These are phyloP conservation scores for Pseudolaguvia tuberculata DNA, from an alignment of 2,113 vertebrate species.

Conservation along the genomic window DNA sequence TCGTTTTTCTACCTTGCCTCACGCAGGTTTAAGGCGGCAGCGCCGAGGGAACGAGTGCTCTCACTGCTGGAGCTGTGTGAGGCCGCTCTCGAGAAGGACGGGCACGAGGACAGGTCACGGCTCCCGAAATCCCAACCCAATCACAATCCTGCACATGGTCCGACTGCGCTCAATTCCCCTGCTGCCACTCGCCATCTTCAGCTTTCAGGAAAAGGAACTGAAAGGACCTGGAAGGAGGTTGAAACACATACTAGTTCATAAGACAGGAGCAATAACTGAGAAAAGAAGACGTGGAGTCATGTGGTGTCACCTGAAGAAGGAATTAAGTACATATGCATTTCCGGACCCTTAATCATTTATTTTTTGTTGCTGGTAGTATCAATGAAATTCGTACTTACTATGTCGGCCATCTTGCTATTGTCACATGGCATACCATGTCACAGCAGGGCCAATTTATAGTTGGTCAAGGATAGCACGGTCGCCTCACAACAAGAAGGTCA, in stretches of 20 bases:
- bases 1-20: constrained; percentile 86
- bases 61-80: constrained; percentile 80
- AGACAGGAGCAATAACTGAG: neutral
- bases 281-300: neutral
- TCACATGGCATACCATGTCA: no score
- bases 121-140: constrained; percentile 17
- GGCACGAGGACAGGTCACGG: constrained; percentile 32
- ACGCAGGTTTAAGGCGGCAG: constrained; percentile 76
- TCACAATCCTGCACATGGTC: constrained; percentile 34
- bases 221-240: constrained; percentile 53
- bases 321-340: no score
- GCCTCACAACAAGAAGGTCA: no score
- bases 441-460: no score
- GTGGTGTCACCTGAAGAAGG: neutral
- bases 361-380: no score
- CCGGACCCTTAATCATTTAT: no score
- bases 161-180: constrained; percentile 43
- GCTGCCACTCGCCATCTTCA: constrained; percentile 49
- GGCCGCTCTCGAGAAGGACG: constrained; percentile 69
- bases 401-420: no score
- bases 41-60: constrained; percentile 74
- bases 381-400: no score
- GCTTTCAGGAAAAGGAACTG: constrained; percentile 52
- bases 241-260: neutral
- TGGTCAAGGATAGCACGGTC: no score